A percentile compares a stretch with the other conserved stretches of the same genome.
Conservation (phyloP, 1,140 invertebrate species). For the Pseudobourletiella spinata region DNA sequence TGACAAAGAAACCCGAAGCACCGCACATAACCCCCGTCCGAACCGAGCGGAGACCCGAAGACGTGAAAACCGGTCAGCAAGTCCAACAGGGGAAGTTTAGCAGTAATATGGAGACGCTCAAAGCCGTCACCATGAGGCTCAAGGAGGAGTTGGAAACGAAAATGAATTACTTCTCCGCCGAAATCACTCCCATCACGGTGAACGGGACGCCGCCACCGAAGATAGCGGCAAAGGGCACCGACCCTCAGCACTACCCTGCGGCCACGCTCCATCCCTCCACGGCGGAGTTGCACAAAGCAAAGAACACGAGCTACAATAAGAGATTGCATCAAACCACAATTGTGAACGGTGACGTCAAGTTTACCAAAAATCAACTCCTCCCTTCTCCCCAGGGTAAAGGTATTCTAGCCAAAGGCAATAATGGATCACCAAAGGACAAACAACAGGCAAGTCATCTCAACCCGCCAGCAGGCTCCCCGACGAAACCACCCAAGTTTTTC, state of each 20-base stretch:
- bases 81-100: not conserved
- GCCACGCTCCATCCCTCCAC: not conserved
- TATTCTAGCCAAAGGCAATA: not conserved
- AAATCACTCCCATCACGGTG: constrained; percentile 2
- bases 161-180: not conserved
- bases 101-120: constrained; percentile 1
- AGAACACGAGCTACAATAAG: not conserved
- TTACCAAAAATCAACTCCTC: not conserved
- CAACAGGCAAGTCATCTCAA: not conserved
- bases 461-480: constrained; percentile 7
- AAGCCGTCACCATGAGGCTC: not conserved
- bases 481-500: constrained; percentile 33
- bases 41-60: not conserved
- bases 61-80: not conserved
- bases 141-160: not conserved
- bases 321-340: constrained; percentile 10
- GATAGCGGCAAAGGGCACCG: not conserved
- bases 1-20: no score
- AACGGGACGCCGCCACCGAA: not conserved
- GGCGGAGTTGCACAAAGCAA: not conserved
- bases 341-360: not conserved
- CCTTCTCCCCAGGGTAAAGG: no score
- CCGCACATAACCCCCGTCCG: not conserved
- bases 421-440: not conserved
- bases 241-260: not conserved